These are phyloP conservation scores for Salvelinus alpinus DNA, from an alignment of 2,113 vertebrate species.

Conservation along the genomic window DNA sequence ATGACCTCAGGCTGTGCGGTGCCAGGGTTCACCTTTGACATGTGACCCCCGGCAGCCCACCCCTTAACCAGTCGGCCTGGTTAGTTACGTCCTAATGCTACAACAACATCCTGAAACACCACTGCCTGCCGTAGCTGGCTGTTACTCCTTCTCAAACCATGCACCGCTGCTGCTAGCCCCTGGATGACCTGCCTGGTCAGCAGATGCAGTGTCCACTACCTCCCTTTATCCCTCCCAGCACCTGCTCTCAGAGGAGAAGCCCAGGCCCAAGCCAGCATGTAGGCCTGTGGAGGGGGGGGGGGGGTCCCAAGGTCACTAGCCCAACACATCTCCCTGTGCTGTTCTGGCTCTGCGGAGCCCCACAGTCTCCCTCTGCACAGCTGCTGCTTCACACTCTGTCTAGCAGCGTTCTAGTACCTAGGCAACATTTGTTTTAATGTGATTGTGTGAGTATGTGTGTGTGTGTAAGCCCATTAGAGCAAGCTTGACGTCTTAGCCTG, in stretches of 20 bases:
- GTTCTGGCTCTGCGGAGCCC: neutral
- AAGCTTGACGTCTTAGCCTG: neutral
- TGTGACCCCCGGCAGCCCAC: conserved; percentile 51
- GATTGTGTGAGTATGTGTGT: neutral
- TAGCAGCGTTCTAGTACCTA: neutral
- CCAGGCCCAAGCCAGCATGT: neutral
- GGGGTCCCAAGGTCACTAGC: conserved; percentile 8
- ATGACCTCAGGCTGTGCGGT: conserved; percentile 51
- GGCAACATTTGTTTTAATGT: neutral
- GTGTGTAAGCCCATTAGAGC: conserved; percentile 15
- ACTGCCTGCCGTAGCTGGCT: neutral
- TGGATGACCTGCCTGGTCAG: neutral
- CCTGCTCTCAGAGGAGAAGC: neutral
- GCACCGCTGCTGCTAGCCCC: neutral
- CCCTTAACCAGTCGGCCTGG: conserved; percentile 6
- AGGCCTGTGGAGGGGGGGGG: neutral
- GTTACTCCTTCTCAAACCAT: neutral
- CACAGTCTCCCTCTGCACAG: neutral
- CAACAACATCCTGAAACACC: conserved; percentile 16
- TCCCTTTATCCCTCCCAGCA: neutral
- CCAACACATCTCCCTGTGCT: conserved; percentile 11
- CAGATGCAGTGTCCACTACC: neutral
- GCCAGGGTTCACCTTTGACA: conserved; percentile 54
- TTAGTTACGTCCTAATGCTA: conserved; percentile 4
- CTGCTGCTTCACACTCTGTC: neutral